A percentile compares a stretch with the other conserved stretches of the same genome.
These are phyloP conservation scores for Agelaius phoeniceus DNA, from an alignment of 2,113 vertebrate genomes.

Conservation along the genomic window DNA sequence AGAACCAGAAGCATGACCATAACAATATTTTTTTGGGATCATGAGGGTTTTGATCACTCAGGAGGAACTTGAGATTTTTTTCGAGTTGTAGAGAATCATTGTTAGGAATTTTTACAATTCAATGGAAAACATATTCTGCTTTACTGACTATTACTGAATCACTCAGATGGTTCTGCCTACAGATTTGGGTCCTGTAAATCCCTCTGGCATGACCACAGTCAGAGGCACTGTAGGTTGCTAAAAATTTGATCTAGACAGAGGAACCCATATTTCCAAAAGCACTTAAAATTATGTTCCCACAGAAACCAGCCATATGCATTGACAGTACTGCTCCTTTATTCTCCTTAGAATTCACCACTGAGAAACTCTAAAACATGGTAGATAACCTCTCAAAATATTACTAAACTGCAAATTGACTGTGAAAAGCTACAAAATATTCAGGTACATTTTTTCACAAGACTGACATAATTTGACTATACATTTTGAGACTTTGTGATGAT, in stretches of 20 bases:
- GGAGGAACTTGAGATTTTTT: not conserved
- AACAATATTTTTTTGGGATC: not conserved
- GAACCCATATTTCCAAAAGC: not conserved
- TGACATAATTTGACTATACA: not conserved
- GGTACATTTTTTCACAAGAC: not conserved
- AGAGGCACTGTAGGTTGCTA: not conserved
- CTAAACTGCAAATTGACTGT: not conserved
- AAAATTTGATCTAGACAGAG: not conserved
- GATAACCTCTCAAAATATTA: not conserved
- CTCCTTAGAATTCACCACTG: not conserved
- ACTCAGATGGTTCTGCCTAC: not conserved
- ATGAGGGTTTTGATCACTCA: not conserved
- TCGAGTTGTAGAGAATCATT: not conserved
- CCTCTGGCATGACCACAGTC: not conserved
- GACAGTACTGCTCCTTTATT: not conserved
- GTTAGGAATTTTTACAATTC: not conserved
- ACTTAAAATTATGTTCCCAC: not conserved
- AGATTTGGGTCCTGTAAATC: not conserved
- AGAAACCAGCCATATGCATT: not conserved
- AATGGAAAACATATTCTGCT: not conserved
- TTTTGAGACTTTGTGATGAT: not conserved
- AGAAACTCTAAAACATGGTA: not conserved
- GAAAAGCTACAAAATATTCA: not conserved
- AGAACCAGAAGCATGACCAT: not conserved
- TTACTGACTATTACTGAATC: not conserved